These are phyloP conservation scores for Papilio gigon DNA, from an alignment of 2,888 invertebrate genomes.

Conservation along the genomic window DNA sequence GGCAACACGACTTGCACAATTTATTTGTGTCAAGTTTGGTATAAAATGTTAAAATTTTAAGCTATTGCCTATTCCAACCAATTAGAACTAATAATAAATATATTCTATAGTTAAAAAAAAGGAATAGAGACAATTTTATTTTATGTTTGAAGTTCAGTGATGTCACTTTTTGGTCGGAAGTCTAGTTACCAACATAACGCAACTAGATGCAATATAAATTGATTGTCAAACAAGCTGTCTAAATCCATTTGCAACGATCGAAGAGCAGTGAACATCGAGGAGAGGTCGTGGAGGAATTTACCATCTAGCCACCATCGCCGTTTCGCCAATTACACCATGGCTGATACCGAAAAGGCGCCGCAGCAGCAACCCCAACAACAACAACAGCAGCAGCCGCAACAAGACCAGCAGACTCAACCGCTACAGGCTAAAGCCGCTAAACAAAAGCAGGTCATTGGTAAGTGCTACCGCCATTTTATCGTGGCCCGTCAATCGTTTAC, in stretches of 20 bases:
- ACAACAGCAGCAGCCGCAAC: slow-evolving; percentile 85
- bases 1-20: no score
- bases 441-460: slow-evolving; percentile 95
- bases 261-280: slow-evolving; percentile 87
- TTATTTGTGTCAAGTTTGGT: neutral
- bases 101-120: neutral
- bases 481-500: slow-evolving; percentile 62
- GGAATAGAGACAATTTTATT: neutral
- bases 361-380: slow-evolving; percentile 83
- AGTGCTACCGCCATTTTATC: slow-evolving; percentile 82
- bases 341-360: slow-evolving; percentile 96
- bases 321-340: slow-evolving; percentile 93
- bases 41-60: no score
- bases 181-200: slow-evolving; percentile 41
- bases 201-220: slow-evolving; percentile 37
- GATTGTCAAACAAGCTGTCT: slow-evolving; percentile 44
- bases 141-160: neutral
- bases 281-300: slow-evolving; percentile 90
- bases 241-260: slow-evolving; percentile 71
- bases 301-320: slow-evolving; percentile 87
- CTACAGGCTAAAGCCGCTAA: slow-evolving; percentile 79
- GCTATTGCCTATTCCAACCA: no score
- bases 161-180: slow-evolving; percentile 30
- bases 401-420: slow-evolving; percentile 84
- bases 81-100: neutral